Percentiles rank a stretch among this genome's conserved stretches.
Evolutionary conservation across 2,888 invertebrate species (phyloP).

Genomic region (Mimachlamys varia): DNA sequence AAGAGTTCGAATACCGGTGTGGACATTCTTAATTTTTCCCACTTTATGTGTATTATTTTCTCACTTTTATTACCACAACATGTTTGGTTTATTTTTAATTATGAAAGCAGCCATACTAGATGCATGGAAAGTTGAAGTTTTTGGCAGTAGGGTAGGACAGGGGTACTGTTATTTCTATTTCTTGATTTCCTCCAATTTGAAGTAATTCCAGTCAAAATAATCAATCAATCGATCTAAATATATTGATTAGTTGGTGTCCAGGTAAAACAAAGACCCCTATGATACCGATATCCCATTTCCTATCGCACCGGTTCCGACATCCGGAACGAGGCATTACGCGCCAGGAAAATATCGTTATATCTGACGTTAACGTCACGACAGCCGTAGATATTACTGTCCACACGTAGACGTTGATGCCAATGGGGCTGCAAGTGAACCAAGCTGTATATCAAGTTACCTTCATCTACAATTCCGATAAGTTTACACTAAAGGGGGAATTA

Average conservation of each 20-base stretch:
- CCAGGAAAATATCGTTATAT: neutral
- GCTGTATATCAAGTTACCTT: neutral
- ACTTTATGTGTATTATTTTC: no score
- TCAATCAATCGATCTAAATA: neutral
- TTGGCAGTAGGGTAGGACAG: no score
- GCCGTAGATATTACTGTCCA: neutral
- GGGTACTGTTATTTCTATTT: no score
- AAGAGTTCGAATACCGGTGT: no score
- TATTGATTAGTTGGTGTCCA: neutral
- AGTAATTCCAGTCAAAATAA: no score
- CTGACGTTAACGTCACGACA: neutral
- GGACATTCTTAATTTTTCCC: no score
- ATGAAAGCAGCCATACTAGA: no score
- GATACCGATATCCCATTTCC: neutral
- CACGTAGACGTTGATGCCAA: neutral
- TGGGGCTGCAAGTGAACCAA: neutral
- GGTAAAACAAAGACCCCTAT: neutral
- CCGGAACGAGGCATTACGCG: neutral
- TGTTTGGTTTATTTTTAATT: no score
- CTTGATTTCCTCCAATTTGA: no score
- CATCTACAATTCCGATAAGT: slow-evolving; percentile 6
- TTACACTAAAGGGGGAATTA: neutral
- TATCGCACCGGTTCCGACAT: neutral
- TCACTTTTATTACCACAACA: no score
- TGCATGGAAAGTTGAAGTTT: no score